Evolutionary conservation across 2,888 invertebrate species (phyloP).

Genomic region (Helleia helle): DNA sequence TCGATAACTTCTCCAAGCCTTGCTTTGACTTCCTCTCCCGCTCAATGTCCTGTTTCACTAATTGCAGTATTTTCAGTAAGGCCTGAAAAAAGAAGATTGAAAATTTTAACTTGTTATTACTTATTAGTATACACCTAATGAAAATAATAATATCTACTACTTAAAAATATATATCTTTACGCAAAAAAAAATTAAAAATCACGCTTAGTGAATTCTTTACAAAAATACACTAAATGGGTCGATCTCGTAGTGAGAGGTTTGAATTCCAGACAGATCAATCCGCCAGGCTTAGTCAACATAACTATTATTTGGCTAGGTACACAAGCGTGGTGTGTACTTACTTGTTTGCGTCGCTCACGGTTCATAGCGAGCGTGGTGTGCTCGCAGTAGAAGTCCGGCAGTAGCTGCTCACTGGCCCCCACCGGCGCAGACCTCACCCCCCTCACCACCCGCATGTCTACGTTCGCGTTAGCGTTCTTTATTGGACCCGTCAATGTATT

Average conservation of each 20-base stretch:
- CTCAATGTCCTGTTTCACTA: slow-evolving; percentile 91
- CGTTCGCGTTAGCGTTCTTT: slow-evolving; percentile 80
- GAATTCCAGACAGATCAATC: no score
- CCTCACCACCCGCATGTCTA: slow-evolving; percentile 76
- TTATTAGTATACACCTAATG: no score
- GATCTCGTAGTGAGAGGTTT: no score
- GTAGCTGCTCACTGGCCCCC: slow-evolving; percentile 83
- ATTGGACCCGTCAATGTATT: slow-evolving; percentile 81
- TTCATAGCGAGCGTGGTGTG: slow-evolving; percentile 96
- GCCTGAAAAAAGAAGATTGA: no score
- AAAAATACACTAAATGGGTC: no score
- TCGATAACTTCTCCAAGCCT: slow-evolving; percentile 90
- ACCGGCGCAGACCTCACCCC: slow-evolving; percentile 79
- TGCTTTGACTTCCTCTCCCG: slow-evolving; percentile 91
- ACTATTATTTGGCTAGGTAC: no score
- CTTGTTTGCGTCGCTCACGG: slow-evolving; percentile 88
- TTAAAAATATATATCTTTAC: no score
- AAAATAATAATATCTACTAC: no score
- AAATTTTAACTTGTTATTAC: no score
- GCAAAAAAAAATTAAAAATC: no score
- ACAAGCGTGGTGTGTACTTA: slow-evolving; percentile 27
- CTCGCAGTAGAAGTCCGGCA: slow-evolving; percentile 96
- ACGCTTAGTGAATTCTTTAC: no score
- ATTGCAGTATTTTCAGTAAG: slow-evolving; percentile 86
- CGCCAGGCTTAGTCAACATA: no score